These are phyloP conservation scores for Eilema caniola DNA, from an alignment of 2,888 invertebrate genomes.

Conservation along the genomic window DNA sequence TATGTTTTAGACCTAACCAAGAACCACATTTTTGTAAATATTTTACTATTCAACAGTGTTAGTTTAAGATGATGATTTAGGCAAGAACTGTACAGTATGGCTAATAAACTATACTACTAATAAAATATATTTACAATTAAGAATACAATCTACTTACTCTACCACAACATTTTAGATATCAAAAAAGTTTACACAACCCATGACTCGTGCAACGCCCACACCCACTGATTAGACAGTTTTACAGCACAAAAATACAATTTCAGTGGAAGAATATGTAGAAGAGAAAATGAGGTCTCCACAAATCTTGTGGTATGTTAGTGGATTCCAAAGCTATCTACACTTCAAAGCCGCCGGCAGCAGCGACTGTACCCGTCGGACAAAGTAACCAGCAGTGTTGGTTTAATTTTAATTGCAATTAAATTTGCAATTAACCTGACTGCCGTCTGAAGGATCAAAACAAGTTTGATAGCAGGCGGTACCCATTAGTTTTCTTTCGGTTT, in stretches of 20 bases:
- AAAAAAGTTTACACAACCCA: conserved; percentile 2
- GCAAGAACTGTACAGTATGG: too few species aligned
- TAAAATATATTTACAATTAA: conserved; percentile 13
- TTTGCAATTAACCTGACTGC: too few species aligned
- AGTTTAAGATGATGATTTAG: too few species aligned
- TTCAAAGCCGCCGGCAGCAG: background rate
- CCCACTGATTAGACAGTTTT: background rate
- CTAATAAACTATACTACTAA: background rate
- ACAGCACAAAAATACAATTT: background rate
- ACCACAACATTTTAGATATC: conserved; percentile 20
- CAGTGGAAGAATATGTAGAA: background rate
- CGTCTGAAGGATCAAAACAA: too few species aligned
- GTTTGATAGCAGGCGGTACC: too few species aligned
- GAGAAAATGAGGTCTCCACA: background rate
- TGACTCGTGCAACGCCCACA: background rate
- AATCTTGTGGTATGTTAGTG: conserved; percentile 20
- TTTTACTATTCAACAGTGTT: background rate
- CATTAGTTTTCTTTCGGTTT: too few species aligned
- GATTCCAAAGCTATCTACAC: conserved; percentile 6
- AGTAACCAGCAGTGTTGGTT: too few species aligned
- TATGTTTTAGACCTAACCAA: background rate
- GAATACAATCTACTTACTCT: conserved; percentile 2
- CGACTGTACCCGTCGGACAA: too few species aligned
- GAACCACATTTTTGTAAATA: background rate
- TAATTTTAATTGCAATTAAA: too few species aligned